Conservation (phyloP, 2,797 vertebrate genomes). For the Oreonectes daqikongensis region DNA sequence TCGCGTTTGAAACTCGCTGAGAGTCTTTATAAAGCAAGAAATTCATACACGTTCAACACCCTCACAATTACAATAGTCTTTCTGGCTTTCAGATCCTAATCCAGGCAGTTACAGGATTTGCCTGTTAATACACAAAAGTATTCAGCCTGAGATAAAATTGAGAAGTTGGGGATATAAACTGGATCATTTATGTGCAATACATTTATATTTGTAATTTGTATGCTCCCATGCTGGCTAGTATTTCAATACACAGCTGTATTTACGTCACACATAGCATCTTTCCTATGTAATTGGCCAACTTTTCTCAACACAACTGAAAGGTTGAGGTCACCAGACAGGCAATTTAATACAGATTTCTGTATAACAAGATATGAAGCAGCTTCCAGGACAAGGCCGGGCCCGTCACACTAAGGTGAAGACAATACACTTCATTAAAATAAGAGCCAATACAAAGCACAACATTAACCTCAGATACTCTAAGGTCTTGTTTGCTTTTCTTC, state of each 20-base stretch:
- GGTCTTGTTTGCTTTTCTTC: constrained; percentile 11
- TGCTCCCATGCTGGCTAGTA: constrained; percentile 11
- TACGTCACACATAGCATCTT: constrained; percentile 15
- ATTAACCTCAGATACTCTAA: constrained; percentile 7
- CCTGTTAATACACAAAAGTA: constrained; percentile 54
- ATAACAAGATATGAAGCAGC: constrained; percentile 52
- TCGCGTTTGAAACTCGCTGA: constrained; percentile 36
- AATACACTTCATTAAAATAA: constrained; percentile 51
- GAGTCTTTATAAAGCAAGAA: constrained; percentile 20
- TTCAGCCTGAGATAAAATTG: constrained; percentile 45
- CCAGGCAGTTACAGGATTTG: constrained; percentile 53
- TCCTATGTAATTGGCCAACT: constrained; percentile 51
- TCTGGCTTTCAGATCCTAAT: constrained; percentile 55
- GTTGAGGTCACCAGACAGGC: constrained; percentile 49
- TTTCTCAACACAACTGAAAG: constrained; percentile 45
- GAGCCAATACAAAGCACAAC: background rate
- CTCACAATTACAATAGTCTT: constrained; percentile 52
- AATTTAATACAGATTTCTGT: constrained; percentile 53
- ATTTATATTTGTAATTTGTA: constrained; percentile 53
- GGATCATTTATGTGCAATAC: constrained; percentile 48
- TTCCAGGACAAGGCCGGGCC: constrained; percentile 22
- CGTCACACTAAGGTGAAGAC: constrained; percentile 43
- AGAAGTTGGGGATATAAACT: background rate
- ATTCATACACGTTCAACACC: constrained; percentile 39
- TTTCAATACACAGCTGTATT: constrained; percentile 6